Percentiles rank a stretch among this genome's conserved stretches.
Evolutionary conservation across 2,888 invertebrate species (phyloP).

Genomic region (Erebia palarica): DNA sequence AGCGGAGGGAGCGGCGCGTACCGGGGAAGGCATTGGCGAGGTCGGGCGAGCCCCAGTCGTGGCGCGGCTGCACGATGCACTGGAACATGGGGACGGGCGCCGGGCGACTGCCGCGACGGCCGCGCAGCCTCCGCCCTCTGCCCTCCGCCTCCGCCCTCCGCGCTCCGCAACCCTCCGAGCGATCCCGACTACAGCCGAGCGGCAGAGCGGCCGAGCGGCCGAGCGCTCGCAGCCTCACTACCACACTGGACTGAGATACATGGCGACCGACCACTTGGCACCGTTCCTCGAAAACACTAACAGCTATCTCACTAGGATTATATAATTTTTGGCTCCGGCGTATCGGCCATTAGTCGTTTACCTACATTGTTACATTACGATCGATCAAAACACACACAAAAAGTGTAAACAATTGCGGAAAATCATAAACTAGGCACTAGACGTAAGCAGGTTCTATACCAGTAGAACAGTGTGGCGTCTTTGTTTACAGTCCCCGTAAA

Average conservation of each 20-base stretch:
- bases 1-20: slow-evolving; percentile 56
- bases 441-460: too few relatives aligned
- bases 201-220: not conserved
- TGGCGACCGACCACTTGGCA: not conserved
- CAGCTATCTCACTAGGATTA: not conserved
- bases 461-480: too few relatives aligned
- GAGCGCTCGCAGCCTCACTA: not conserved
- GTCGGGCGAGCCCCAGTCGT: slow-evolving; percentile 88
- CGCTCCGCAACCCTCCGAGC: not conserved
- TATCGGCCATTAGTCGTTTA: not conserved
- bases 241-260: not conserved
- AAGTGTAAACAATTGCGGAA: too few relatives aligned
- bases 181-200: not conserved
- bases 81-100: slow-evolving; percentile 85
- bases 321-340: not conserved
- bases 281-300: not conserved
- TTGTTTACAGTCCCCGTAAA: not conserved
- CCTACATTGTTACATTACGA: too few relatives aligned
- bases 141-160: too few relatives aligned
- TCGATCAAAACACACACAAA: too few relatives aligned
- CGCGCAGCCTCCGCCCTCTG: slow-evolving; percentile 29
- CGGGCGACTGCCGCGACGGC: slow-evolving; percentile 47
- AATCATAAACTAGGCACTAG: too few relatives aligned
- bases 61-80: slow-evolving; percentile 91
- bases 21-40: slow-evolving; percentile 89